Conservation (phyloP, 2,888 invertebrate species). For the Drosophila robusta region DNA sequence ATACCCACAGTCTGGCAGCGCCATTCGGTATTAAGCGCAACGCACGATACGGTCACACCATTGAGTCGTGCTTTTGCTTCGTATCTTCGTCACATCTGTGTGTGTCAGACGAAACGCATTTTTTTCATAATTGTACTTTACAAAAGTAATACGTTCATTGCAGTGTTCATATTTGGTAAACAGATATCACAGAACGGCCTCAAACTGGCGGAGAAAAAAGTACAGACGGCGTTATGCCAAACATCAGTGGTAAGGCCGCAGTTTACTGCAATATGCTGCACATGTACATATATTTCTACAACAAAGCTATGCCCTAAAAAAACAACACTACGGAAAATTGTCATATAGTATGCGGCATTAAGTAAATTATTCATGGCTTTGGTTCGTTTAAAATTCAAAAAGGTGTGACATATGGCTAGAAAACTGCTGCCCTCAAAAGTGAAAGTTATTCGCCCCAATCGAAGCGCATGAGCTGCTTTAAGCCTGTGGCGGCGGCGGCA, state of each 20-base stretch:
- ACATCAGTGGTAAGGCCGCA: slow-evolving; percentile 87
- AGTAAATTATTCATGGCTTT: slow-evolving; percentile 23
- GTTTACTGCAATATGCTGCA: slow-evolving; percentile 11
- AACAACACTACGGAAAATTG: not conserved
- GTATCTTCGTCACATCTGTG: slow-evolving; percentile 35
- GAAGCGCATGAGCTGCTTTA: slow-evolving; percentile 20
- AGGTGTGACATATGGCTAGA: slow-evolving; percentile 30
- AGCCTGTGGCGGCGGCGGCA: slow-evolving; percentile 43
- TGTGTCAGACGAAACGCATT: slow-evolving; percentile 36
- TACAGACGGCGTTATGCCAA: slow-evolving; percentile 89
- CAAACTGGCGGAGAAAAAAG: slow-evolving; percentile 84
- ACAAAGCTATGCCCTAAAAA: slow-evolving; percentile 20
- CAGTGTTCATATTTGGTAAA: slow-evolving; percentile 17
- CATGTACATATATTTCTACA: slow-evolving; percentile 12
- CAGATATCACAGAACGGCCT: slow-evolving; percentile 57
- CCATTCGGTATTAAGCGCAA: not conserved
- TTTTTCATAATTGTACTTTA: slow-evolving; percentile 31
- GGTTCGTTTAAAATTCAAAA: not conserved
- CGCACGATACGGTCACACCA: slow-evolving; percentile 24
- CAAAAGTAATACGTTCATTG: slow-evolving; percentile 18
- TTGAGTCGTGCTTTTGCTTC: slow-evolving; percentile 54
- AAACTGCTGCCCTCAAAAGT: slow-evolving; percentile 51
- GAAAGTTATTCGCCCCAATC: slow-evolving; percentile 51
- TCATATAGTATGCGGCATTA: not conserved
- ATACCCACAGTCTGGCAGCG: slow-evolving; percentile 11